Evolutionary conservation across 2,113 vertebrate species (phyloP).

Genomic region (Castor canadensis): DNA sequence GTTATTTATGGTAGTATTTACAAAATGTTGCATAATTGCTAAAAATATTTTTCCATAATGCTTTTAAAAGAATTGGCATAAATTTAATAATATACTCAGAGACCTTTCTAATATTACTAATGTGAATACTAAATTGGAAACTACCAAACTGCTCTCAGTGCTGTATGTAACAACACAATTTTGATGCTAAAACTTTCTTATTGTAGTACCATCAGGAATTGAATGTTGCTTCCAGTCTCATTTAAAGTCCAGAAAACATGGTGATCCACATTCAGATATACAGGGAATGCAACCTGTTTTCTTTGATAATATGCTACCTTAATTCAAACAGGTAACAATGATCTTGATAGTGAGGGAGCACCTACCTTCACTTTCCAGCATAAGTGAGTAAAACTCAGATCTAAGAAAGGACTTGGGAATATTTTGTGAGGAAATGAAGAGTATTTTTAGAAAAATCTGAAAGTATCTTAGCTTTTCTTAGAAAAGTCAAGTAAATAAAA

Average conservation of each 20-base stretch:
- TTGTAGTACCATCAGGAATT: not conserved
- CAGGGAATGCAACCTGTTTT: not conserved
- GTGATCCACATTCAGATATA: not conserved
- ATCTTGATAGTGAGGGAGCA: not conserved
- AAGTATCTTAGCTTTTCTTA: not conserved
- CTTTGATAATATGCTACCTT: not conserved
- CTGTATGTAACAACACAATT: not conserved
- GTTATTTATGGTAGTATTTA: not conserved
- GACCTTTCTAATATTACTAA: not conserved
- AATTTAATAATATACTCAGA: slow-evolving; percentile 52
- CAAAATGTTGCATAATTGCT: not conserved
- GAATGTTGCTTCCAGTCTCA: not conserved
- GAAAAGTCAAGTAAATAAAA: slow-evolving; percentile 47
- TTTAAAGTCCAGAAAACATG: not conserved
- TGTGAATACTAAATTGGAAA: slow-evolving; percentile 10
- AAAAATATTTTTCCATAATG: slow-evolving; percentile 36
- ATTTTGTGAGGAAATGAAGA: not conserved
- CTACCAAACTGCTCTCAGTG: not conserved
- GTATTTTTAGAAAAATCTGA: slow-evolving; percentile 44
- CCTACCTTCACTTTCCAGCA: not conserved
- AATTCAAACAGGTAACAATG: not conserved
- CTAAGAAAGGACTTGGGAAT: not conserved
- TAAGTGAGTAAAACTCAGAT: slow-evolving; percentile 17
- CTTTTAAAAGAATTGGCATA: not conserved
- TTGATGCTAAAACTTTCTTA: slow-evolving; percentile 14